phyloP scores from a whole-genome alignment of 2,113 vertebrate species.

The Cryptomyrus ogoouensis region DNA sequence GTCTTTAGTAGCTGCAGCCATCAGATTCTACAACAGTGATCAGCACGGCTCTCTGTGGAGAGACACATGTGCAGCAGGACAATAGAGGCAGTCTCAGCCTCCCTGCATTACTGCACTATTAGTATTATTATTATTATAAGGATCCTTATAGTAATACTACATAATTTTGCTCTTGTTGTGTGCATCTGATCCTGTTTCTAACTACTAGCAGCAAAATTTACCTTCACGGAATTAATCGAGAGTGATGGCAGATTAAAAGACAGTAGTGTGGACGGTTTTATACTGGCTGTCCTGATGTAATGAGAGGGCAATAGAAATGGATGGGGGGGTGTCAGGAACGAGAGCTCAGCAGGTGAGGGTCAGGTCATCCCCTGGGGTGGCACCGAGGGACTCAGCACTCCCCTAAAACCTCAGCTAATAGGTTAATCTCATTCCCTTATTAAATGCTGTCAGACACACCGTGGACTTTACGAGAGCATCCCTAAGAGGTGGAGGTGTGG shows the following conservation, averaged over 20 bases:
- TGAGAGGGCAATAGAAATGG: background rate
- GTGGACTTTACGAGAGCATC: slow-evolving; percentile 24
- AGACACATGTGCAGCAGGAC: background rate
- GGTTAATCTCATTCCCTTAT: slow-evolving; percentile 40
- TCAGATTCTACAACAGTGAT: background rate
- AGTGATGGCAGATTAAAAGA: background rate
- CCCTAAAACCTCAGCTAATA: slow-evolving; percentile 31
- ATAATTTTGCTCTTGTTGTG: background rate
- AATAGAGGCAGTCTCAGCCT: too few relatives aligned
- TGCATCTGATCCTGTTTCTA: background rate
- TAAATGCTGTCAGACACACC: slow-evolving; percentile 38
- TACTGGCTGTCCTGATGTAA: background rate
- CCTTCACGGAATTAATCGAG: background rate
- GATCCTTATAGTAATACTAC: background rate
- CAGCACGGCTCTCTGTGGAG: background rate
- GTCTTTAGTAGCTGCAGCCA: background rate
- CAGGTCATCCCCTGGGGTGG: background rate
- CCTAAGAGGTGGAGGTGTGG: slow-evolving; percentile 12
- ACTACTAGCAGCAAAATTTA: background rate
- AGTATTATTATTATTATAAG: background rate
- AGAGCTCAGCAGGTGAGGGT: background rate
- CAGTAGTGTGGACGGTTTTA: slow-evolving; percentile 1
- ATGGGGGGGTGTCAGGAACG: background rate
- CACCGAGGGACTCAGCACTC: background rate
- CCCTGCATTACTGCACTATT: background rate